Evolutionary conservation across 2,888 invertebrate species (phyloP), one percentile per base, ranked within the genome.

Genomic region (Brachypalpus laphriformis): DNA sequence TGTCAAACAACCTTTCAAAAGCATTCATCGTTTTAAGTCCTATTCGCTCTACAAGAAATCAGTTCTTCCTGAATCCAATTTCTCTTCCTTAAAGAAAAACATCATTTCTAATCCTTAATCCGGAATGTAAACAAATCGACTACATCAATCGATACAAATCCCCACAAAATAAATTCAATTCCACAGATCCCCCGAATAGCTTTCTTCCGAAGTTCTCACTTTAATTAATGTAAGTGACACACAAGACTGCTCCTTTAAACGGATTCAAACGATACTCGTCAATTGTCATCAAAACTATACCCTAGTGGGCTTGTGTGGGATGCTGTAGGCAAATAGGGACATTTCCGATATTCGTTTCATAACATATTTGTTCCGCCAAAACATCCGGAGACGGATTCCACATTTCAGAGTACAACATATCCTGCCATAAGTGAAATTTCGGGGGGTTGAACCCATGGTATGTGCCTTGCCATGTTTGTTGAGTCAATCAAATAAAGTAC

Each of bases 401-500:
- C 31, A 11, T n/a, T 16, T 14, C 14, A 40, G 14, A 22, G 45
- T 34, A 31, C 4, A 47, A 16, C 65, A 59, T 49, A 63, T 71
- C 56, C 63, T 57, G 47, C 31, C 57, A n/a, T n/a, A n/a, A n/a
- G n/a, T 49, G 63, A 70, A 56, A 63, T 63, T 40, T 61, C 74
- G 42, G 31, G 65, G 63, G 54, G 18, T 28, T 28, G 18, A 34
- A 68, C 8, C 31, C 8, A 34, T 63, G 40, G 5, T 63, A 34
- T 16, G 49, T 40, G 66, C 57, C 34, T 34, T 16, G 56, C 56
- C 65, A 72, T 83, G 70, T 74, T 75, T 70, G 57, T 42, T 65
- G 61, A 83, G 83, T 80, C 74, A 83, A 80, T 83, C 83, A 80
- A 80, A 75, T 80, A 83, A 83, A 80, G 78, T 83, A 75, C 66